Percentiles rank a stretch among this genome's conserved stretches.
Evolutionary conservation across 2,888 invertebrate genomes (phyloP).

Genomic region (Pristionchus japonicus): DNA sequence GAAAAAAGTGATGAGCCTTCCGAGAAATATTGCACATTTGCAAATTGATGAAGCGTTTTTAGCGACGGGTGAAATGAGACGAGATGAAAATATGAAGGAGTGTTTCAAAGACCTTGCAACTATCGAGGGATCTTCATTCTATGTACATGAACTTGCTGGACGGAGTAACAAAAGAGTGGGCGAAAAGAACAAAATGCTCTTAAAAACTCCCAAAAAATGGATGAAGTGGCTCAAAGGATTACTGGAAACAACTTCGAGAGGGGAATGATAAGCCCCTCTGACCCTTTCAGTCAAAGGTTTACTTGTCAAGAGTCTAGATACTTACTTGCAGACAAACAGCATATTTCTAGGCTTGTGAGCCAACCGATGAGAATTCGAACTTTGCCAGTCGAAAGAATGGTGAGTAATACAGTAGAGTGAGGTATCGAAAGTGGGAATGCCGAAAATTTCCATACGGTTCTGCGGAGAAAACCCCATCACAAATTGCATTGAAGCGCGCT

Average conservation of each 20-base stretch:
- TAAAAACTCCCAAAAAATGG: background rate
- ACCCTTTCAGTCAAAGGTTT: conserved; percentile 7
- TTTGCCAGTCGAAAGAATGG: too few species aligned
- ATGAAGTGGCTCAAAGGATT: background rate
- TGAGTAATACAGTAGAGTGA: too few species aligned
- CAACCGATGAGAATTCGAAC: too few species aligned
- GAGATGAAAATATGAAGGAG: background rate
- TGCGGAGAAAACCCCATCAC: too few species aligned
- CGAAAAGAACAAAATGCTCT: background rate
- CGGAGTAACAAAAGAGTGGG: background rate
- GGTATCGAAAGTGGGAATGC: too few species aligned
- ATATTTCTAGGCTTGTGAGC: background rate
- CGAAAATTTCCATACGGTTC: too few species aligned
- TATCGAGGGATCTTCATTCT: background rate
- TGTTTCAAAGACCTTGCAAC: background rate
- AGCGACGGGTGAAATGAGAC: background rate
- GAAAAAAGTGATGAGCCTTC: background rate
- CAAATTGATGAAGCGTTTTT: background rate
- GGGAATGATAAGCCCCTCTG: background rate
- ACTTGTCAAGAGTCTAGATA: background rate
- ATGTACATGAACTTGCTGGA: background rate
- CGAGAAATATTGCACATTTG: background rate
- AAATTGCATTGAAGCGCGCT: too few species aligned
- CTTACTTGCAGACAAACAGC: background rate
- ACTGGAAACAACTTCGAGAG: background rate